These are phyloP conservation scores for Streptopelia turtur DNA, from an alignment of 2,797 vertebrate species.

Conservation along the genomic window DNA sequence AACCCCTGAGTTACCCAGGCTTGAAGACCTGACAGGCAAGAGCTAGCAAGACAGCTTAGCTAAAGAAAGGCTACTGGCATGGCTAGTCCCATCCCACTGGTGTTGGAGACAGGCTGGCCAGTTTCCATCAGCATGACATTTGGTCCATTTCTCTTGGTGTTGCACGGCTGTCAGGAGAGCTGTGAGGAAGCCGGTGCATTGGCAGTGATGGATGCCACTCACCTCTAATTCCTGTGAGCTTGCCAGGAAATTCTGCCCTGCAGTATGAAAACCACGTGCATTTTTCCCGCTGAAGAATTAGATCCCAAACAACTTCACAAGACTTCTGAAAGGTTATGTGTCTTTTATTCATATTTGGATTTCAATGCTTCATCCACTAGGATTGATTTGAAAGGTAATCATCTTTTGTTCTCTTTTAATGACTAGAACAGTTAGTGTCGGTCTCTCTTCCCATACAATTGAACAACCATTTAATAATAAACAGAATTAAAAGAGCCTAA, in stretches of 20 bases:
- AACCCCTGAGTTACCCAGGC: neutral
- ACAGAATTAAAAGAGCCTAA: constrained; percentile 38
- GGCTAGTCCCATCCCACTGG: accelerated
- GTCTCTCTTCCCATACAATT: neutral
- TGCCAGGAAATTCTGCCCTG: neutral
- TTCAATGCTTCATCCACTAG: constrained; percentile 3
- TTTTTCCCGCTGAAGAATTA: constrained; percentile 15
- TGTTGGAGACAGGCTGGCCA: neutral
- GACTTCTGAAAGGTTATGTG: neutral
- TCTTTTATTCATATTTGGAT: constrained; percentile 65
- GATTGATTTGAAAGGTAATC: constrained; percentile 39
- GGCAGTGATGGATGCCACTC: neutral
- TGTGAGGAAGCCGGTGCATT: neutral
- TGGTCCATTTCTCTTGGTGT: neutral
- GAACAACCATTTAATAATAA: constrained; percentile 41
- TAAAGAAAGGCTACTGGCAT: neutral
- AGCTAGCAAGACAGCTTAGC: neutral
- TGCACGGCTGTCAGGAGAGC: neutral
- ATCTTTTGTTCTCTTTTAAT: constrained; percentile 37
- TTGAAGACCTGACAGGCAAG: neutral
- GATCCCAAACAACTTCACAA: neutral
- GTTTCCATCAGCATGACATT: neutral
- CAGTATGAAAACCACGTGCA: neutral
- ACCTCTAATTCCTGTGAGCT: neutral
- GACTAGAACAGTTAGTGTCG: neutral